Base-by-base conservation (phyloP, 2,888 invertebrate genomes). In the Pyrrhosoma nymphula region DNA sequence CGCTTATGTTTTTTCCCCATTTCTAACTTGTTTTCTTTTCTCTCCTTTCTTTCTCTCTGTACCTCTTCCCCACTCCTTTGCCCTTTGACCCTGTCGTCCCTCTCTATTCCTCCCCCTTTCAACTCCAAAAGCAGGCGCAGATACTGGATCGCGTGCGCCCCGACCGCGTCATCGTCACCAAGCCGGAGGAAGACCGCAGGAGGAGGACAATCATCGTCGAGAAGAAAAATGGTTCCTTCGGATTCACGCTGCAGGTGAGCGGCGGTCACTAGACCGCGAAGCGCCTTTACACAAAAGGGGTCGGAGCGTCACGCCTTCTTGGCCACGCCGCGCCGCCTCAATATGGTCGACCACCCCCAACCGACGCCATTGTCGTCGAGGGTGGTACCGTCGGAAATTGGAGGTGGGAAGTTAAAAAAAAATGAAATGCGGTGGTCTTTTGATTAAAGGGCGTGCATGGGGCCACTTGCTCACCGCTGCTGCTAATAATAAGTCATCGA, bases 181-280 rank as follows among this genome's bases (percentile, higher is more conserved):
- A 98, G 96, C 98, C 98, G 18, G 98, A 98, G 96, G 99, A 99
- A 96, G 99, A 99, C 97, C 98, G 99, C 96, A 97, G 99, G 95
- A 98, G 99, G 89, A 98, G 99, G 30, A 99, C 99, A 95, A 99
- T 99, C 95, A 96, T 97, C 75, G 98, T 99, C 12, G 99, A 99
- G 97, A 98, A 99, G 97, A 98, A 98, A 96, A 98, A 98, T 97
- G 98, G 98, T 90, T 98, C 98, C 60, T 99, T 99, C 97, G 99
- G 99, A 26, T 99, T 99, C 97, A 99, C 99, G 0, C 97, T 99
- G 82, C 99, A 98, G 97, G 98, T 98, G 96, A 96, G 96, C 55
- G 55, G 95, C 18, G 82, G 35, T 82, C 69, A 39, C n/a, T 69
- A 23, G 63, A 63, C 63, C 69, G 69, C 26, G 93, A 93, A 93